A percentile compares a stretch with the other conserved stretches of the same genome.
These are phyloP conservation scores for Cladopsammia gracilis DNA, from an alignment of 64 coral and sea anemone species.

Conservation along the genomic window DNA sequence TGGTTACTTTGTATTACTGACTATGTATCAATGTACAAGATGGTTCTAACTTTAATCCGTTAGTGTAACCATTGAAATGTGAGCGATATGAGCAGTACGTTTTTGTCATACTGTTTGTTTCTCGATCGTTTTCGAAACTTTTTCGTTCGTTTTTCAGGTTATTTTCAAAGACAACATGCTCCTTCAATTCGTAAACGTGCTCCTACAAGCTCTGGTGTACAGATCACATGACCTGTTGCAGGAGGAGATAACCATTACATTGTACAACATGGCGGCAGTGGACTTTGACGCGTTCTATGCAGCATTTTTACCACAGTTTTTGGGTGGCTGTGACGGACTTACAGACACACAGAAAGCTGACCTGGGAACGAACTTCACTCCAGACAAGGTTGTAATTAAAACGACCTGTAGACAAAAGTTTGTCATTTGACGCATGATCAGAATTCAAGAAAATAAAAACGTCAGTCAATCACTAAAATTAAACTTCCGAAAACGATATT, in stretches of 20 bases:
- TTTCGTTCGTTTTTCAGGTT: slow-evolving; percentile 53
- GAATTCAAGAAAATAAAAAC: no score
- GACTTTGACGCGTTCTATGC: slow-evolving; percentile 94
- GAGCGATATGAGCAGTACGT: no score
- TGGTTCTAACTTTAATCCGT: no score
- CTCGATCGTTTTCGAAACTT: no score
- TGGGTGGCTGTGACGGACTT: slow-evolving; percentile 86
- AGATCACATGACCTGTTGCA: slow-evolving; percentile 96
- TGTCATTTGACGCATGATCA: no score
- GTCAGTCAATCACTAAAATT: no score
- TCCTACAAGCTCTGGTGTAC: slow-evolving; percentile 90
- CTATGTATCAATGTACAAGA: no score
- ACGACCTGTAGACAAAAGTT: no score
- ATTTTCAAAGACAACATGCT: slow-evolving; percentile 93
- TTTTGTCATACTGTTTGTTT: neutral
- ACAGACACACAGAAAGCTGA: slow-evolving; percentile 93
- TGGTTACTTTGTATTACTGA: no score
- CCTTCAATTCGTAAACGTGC: slow-evolving; percentile 94
- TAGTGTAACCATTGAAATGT: no score
- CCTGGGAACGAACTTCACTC: slow-evolving; percentile 82
- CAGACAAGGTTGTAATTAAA: slow-evolving; percentile 76
- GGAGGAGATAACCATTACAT: slow-evolving; percentile 95
- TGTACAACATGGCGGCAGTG: slow-evolving; percentile 98
- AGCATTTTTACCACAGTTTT: slow-evolving; percentile 85
- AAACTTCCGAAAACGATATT: no score